Percentiles rank a stretch among this genome's conserved stretches.
phyloP scores from a whole-genome alignment of 2,888 invertebrate genomes.

The Orthosia gothica region DNA sequence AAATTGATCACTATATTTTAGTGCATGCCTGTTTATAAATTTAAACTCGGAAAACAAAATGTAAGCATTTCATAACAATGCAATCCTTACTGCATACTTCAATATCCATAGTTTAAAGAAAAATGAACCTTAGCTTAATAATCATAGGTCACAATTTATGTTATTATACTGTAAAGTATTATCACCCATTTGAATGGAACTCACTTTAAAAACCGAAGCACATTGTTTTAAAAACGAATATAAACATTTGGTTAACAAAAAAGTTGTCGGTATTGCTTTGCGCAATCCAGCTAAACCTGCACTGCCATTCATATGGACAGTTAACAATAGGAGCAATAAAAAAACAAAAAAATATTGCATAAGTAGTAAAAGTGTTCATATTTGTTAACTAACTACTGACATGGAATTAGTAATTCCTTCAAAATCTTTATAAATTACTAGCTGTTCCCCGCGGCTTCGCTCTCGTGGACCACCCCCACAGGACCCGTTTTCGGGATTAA shows the following conservation, averaged over 20 bases:
- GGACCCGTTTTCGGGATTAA: too few species aligned
- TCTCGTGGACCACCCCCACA: too few species aligned
- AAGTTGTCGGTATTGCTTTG: not conserved
- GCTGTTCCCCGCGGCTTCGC: too few species aligned
- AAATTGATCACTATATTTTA: not conserved
- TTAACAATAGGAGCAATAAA: too few species aligned
- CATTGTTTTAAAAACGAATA: not conserved
- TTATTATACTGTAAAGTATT: not conserved
- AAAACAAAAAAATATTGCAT: too few species aligned
- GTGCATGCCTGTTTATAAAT: not conserved
- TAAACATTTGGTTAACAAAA: not conserved
- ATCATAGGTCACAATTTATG: not conserved
- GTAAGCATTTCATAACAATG: constrained; percentile 13
- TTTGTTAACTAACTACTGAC: too few species aligned
- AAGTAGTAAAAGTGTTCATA: too few species aligned
- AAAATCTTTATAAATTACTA: too few species aligned
- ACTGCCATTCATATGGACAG: too few species aligned
- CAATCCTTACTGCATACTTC: not conserved
- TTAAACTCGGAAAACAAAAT: not conserved
- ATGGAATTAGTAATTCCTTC: too few species aligned
- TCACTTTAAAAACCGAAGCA: not conserved
- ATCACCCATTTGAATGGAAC: not conserved
- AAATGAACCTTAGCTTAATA: not conserved
- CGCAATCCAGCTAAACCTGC: not conserved
- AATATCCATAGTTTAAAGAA: not conserved